These are phyloP conservation scores for Stictonetta naevosa DNA, from an alignment of 2,113 vertebrate genomes.

Conservation along the genomic window DNA sequence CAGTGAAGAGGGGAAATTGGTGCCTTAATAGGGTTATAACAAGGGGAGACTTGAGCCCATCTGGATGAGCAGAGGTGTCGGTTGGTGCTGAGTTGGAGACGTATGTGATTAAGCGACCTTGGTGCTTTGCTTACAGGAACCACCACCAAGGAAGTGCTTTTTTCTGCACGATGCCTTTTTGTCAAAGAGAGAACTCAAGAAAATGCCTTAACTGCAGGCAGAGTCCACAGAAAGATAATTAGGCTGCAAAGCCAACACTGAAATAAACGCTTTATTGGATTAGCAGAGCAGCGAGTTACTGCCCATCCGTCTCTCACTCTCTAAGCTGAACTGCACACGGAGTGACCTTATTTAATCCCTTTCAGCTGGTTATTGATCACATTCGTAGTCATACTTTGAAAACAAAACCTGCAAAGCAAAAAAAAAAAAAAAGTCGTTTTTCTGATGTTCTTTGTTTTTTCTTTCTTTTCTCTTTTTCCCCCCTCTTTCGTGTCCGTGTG, in stretches of 20 bases:
- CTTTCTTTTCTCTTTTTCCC: slow-evolving; percentile 13
- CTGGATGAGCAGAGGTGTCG: background rate
- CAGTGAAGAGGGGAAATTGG: background rate
- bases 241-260: background rate
- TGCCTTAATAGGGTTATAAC: background rate
- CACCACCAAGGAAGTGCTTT: background rate
- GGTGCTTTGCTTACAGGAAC: background rate
- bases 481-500: slow-evolving; percentile 46
- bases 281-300: background rate
- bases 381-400: background rate
- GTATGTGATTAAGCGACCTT: rapidly evolving
- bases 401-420: slow-evolving; percentile 10
- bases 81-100: background rate
- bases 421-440: background rate
- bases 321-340: background rate
- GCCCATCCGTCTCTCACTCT: background rate
- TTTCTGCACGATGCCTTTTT: background rate
- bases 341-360: background rate
- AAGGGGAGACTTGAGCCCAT: background rate
- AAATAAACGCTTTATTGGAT: slow-evolving; percentile 27
- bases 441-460: slow-evolving; percentile 65
- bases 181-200: slow-evolving; percentile 24
- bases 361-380: slow-evolving; percentile 70
- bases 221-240: background rate
- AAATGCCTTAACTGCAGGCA: background rate